These are phyloP conservation scores for Gallinago paraguaiae DNA, from an alignment of 2,113 vertebrate genomes.

Conservation along the genomic window DNA sequence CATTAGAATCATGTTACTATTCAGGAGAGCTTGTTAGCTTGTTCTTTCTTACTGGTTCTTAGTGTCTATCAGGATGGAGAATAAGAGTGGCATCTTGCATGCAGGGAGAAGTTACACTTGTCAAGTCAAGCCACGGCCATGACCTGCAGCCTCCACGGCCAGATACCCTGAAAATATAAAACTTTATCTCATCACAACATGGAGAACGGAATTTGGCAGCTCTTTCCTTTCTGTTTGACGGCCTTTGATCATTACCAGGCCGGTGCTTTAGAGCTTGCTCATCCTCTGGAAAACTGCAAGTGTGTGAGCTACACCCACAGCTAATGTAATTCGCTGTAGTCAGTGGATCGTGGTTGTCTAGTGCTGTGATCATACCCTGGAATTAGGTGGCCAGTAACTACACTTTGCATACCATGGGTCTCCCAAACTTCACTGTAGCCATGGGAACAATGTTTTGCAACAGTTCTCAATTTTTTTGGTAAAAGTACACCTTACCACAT, in stretches of 20 bases:
- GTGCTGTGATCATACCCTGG: neutral
- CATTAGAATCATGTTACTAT: neutral
- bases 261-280: constrained; percentile 5
- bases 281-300: constrained; percentile 15
- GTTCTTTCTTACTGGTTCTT: neutral
- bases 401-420: neutral
- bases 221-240: neutral
- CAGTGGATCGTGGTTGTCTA: neutral
- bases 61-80: neutral
- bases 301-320: neutral
- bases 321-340: neutral
- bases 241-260: neutral
- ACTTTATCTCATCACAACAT: neutral
- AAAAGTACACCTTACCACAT: neutral
- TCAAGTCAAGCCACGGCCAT: neutral
- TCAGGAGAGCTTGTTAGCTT: neutral
- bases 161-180: neutral
- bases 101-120: neutral
- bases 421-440: neutral
- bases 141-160: neutral
- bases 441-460: neutral
- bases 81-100: neutral
- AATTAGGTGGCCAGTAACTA: neutral
- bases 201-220: neutral
- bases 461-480: neutral